Evolutionary conservation across 2,113 vertebrate species (phyloP).

Genomic region (Rhabdornis inornatus): DNA sequence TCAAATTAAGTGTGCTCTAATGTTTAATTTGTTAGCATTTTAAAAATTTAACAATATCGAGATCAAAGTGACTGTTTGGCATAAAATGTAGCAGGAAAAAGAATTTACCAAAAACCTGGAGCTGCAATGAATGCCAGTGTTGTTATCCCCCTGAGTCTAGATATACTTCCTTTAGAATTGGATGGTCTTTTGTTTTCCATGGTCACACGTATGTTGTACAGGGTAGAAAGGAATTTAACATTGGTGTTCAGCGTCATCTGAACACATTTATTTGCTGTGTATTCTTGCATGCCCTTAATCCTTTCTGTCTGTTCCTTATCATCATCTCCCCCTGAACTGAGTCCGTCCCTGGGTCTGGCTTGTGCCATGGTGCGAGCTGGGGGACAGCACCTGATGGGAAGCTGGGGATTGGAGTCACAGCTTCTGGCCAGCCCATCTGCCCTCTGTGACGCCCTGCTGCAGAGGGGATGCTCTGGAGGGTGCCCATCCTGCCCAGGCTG

Average conservation of each 20-base stretch:
- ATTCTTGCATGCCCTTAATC: background rate
- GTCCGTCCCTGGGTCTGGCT: background rate
- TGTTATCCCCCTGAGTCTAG: background rate
- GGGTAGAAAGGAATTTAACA: too few species aligned
- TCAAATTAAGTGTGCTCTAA: background rate
- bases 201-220: too few species aligned
- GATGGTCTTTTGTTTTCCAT: too few species aligned
- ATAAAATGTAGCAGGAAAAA: background rate
- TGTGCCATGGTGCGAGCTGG: rapidly evolving
- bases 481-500: background rate
- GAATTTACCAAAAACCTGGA: background rate
- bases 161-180: background rate
- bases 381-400: rapidly evolving
- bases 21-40: background rate
- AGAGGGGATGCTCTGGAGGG: too few species aligned
- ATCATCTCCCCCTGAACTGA: background rate
- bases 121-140: background rate
- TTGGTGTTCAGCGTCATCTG: background rate
- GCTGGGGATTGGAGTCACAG: rapidly evolving
- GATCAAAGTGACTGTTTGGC: background rate
- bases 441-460: too few species aligned
- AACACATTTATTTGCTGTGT: background rate
- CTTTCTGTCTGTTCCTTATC: background rate
- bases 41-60: background rate
- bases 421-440: background rate